A percentile compares a stretch with the other conserved stretches of the same genome.
Conservation (phyloP, 2,113 vertebrate species). For the Panthera leo region DNA sequence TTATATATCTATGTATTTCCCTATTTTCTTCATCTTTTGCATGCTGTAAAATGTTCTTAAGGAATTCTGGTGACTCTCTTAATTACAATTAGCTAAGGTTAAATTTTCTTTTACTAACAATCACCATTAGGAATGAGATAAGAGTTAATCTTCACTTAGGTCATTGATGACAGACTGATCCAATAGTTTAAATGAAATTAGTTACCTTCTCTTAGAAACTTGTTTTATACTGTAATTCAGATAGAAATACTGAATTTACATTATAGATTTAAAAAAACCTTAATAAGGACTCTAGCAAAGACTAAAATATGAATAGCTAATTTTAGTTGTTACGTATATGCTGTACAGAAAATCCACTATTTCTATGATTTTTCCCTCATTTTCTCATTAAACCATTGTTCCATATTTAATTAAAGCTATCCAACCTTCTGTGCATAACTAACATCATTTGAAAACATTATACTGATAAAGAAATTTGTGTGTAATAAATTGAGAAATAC, state of each 20-base stretch:
- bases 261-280: not conserved
- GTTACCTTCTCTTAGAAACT: not conserved
- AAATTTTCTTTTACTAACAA: not conserved
- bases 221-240: not conserved
- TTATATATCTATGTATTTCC: not conserved
- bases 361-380: not conserved
- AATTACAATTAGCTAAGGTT: not conserved
- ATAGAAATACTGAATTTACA: not conserved
- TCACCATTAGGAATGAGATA: not conserved
- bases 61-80: not conserved
- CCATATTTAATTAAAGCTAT: not conserved
- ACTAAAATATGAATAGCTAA: not conserved
- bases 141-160: not conserved
- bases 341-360: not conserved
- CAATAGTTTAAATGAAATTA: not conserved
- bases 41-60: not conserved
- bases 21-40: not conserved
- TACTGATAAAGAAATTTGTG: not conserved
- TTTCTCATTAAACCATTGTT: not conserved
- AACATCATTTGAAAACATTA: not conserved
- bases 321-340: not conserved
- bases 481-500: not conserved
- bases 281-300: not conserved
- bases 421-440: not conserved
- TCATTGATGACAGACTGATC: not conserved